Evolutionary conservation across 2,797 vertebrate species (phyloP).

Genomic region (Spinus pinus): DNA sequence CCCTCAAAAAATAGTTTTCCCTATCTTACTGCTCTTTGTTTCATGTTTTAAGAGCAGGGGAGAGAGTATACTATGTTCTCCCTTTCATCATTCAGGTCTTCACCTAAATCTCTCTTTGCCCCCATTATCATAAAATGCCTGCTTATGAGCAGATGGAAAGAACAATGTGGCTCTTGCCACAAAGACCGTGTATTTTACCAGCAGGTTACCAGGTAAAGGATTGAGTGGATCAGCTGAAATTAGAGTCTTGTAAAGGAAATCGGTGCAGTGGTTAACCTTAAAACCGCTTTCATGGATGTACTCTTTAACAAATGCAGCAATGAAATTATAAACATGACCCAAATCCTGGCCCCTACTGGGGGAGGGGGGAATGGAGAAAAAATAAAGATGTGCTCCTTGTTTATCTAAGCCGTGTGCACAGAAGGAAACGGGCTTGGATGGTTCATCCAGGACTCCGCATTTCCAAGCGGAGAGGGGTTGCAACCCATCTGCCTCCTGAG

Average conservation of each 20-base stretch:
- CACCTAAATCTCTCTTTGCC: background rate
- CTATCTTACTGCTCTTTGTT: background rate
- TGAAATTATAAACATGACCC: slow-evolving; percentile 39
- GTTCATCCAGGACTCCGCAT: background rate
- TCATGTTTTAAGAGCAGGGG: background rate
- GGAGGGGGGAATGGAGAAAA: background rate
- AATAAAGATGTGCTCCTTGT: background rate
- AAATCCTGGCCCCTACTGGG: background rate
- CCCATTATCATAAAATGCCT: background rate
- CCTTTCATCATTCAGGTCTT: background rate
- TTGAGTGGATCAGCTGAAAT: slow-evolving; percentile 7
- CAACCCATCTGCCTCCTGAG: background rate
- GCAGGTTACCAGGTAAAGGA: slow-evolving; percentile 23
- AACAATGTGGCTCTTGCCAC: background rate
- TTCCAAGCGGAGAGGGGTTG: background rate
- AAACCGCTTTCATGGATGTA: background rate
- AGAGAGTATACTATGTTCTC: background rate
- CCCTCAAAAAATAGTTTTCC: background rate
- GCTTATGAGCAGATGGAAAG: background rate
- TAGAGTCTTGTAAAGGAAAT: background rate
- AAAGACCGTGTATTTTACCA: background rate
- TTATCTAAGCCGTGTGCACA: background rate
- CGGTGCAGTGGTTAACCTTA: slow-evolving; percentile 32
- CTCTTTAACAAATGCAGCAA: slow-evolving; percentile 12
- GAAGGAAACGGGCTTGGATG: background rate